phyloP scores from a whole-genome alignment of 2,888 invertebrate species.

The Latrodectus hesperus region DNA sequence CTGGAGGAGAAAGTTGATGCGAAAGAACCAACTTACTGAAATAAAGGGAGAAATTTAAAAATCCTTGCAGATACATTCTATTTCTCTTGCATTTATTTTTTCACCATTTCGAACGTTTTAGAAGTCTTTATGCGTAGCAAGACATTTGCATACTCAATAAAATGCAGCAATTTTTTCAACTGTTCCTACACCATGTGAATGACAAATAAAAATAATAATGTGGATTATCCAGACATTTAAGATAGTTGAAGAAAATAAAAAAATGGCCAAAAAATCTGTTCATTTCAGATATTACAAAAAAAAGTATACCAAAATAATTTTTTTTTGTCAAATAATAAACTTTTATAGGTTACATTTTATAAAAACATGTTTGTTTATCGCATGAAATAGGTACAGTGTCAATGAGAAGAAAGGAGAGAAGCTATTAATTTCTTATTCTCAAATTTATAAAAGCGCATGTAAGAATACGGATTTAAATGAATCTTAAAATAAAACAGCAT shows the following conservation, averaged over 20 bases:
- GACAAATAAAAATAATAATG: neutral
- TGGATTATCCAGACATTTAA: neutral
- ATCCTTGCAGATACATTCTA: constrained; percentile 8
- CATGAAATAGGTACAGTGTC: no score
- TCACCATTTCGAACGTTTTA: neutral
- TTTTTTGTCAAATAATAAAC: no score
- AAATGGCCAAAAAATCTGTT: neutral
- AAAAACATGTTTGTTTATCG: no score
- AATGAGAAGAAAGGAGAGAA: no score
- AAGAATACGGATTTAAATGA: no score
- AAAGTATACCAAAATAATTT: no score
- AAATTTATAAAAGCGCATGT: no score
- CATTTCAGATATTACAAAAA: no score
- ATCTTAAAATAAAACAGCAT: no score
- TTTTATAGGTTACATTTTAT: no score
- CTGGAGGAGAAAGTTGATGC: neutral
- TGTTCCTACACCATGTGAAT: neutral
- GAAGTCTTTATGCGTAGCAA: constrained; percentile 19
- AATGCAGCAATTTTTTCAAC: constrained; percentile 19
- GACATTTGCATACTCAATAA: constrained; percentile 53
- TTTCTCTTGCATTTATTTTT: constrained; percentile 15
- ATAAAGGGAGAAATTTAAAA: constrained; percentile 16
- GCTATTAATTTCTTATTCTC: no score
- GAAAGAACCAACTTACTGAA: constrained; percentile 13
- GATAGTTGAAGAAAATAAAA: neutral